phyloP scores from a whole-genome alignment of 2,888 invertebrate species.

The Metallyticus violacea region DNA sequence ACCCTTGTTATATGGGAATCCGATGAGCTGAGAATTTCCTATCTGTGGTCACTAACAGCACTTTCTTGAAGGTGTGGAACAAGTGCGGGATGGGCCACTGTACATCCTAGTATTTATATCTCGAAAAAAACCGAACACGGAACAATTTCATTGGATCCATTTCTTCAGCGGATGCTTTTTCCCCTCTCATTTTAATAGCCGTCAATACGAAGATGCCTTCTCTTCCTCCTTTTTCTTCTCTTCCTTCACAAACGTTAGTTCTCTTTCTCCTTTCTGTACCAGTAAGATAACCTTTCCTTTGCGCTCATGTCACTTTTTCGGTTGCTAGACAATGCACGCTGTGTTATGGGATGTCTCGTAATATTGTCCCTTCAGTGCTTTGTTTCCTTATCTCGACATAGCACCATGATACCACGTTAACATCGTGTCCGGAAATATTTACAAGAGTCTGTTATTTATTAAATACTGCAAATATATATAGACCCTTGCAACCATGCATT shows the following conservation, averaged over 20 bases:
- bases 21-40: background rate
- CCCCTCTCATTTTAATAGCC: background rate
- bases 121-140: background rate
- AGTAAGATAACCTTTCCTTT: constrained; percentile 7
- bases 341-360: background rate
- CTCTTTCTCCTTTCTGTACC: background rate
- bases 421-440: too few species aligned
- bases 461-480: too few species aligned
- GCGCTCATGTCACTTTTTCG: background rate
- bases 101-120: background rate
- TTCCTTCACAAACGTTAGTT: background rate
- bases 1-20: background rate
- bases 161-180: background rate
- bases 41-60: background rate
- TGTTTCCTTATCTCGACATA: background rate
- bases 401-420: too few species aligned
- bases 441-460: too few species aligned
- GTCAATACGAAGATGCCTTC: background rate
- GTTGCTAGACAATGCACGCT: background rate
- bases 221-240: background rate
- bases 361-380: background rate
- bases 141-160: background rate
- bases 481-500: too few species aligned
- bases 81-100: background rate
- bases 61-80: background rate